Evolutionary conservation across 2,888 invertebrate species (phyloP).

Genomic region (Trissoscelio sp.): DNA sequence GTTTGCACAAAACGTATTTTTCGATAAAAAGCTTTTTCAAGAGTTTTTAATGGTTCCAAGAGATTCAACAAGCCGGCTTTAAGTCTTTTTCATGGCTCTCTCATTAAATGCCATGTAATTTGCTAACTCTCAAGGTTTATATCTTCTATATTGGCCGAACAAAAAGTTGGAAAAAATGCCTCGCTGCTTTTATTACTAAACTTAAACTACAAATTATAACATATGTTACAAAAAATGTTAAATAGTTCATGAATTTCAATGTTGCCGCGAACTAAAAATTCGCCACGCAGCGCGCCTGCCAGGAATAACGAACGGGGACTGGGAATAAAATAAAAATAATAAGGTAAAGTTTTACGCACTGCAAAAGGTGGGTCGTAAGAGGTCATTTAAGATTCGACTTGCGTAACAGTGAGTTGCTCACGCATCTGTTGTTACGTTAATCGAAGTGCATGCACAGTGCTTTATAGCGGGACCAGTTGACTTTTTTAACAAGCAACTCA

Average conservation of each 20-base stretch:
- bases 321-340: conserved; percentile 38
- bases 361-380: conserved; percentile 51
- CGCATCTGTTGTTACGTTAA: conserved; percentile 72
- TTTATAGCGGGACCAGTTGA: conserved; percentile 67
- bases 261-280: conserved; percentile 47
- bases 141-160: conserved; percentile 20
- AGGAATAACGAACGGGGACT: conserved; percentile 21
- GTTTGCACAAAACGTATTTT: conserved; percentile 23
- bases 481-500: conserved; percentile 59
- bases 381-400: conserved; percentile 58
- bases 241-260: conserved; percentile 47
- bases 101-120: conserved; percentile 57
- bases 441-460: conserved; percentile 69
- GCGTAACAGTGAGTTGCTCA: conserved; percentile 67
- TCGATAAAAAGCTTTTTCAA: conserved; percentile 49
- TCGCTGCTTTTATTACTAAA: conserved; percentile 32
- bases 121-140: conserved; percentile 34
- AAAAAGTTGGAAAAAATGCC: conserved; percentile 28
- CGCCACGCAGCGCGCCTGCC: conserved; percentile 9
- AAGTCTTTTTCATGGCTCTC: conserved; percentile 41
- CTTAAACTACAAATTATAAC: conserved; percentile 42
- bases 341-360: conserved; percentile 31
- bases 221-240: conserved; percentile 34
- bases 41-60: conserved; percentile 14
- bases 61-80: conserved; percentile 28